A percentile compares a stretch with the other conserved stretches of the same genome.
Evolutionary conservation across 2,113 vertebrate species (phyloP).

Genomic region (Labrus mixtus): DNA sequence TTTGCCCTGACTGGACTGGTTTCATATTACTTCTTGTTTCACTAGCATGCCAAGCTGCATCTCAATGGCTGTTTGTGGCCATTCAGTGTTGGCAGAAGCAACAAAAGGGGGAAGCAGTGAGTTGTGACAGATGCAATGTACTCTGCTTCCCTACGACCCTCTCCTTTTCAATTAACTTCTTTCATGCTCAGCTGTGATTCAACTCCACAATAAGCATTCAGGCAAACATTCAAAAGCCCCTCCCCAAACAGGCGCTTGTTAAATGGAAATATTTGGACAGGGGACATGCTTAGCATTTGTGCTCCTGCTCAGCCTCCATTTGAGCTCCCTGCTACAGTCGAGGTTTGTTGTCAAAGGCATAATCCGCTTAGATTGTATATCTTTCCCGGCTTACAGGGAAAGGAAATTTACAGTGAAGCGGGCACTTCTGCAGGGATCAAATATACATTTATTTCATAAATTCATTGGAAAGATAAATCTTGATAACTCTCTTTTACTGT

Average conservation of each 20-base stretch:
- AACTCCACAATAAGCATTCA: constrained; percentile 45
- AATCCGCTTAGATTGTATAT: constrained; percentile 42
- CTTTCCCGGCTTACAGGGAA: constrained; percentile 8
- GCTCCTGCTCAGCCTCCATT: constrained; percentile 31
- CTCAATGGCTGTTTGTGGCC: constrained; percentile 30
- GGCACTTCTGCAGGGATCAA: constrained; percentile 13
- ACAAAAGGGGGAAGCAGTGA: constrained; percentile 34
- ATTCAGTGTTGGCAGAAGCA: constrained; percentile 37
- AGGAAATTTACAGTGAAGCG: constrained; percentile 31
- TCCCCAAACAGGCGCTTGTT: constrained; percentile 38
- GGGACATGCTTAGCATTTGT: constrained; percentile 27
- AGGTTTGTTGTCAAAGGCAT: constrained; percentile 31
- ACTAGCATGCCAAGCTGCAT: constrained; percentile 10
- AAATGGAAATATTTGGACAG: constrained; percentile 52
- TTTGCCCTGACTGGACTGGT: constrained; percentile 11
- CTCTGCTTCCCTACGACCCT: constrained; percentile 40
- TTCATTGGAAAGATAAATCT: neutral
- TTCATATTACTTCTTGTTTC: constrained; percentile 23
- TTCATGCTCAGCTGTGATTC: constrained; percentile 53
- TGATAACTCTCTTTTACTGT: constrained; percentile 1
- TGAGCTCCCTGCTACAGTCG: constrained; percentile 14
- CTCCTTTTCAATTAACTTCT: constrained; percentile 62
- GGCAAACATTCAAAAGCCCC: constrained; percentile 47
- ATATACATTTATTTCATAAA: constrained; percentile 30
- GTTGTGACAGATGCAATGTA: constrained; percentile 26